phyloP scores from a whole-genome alignment of 2,797 vertebrate genomes.

The Champsocephalus esox region DNA sequence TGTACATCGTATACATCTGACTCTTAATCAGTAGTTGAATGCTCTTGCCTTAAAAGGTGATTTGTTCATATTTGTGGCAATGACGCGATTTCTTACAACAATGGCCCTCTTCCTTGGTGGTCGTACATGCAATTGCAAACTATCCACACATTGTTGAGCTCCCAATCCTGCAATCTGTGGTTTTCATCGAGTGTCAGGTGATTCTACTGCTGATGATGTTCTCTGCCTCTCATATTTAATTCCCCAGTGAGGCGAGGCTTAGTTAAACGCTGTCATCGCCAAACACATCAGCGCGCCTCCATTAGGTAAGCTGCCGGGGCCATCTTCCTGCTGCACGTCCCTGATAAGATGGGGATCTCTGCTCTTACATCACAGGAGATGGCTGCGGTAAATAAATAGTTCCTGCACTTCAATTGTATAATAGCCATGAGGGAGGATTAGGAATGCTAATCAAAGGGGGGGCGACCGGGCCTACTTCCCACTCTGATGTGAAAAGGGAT shows the following conservation, averaged over 20 bases:
- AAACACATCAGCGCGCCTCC: constrained; percentile 67
- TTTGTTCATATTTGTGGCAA: neutral
- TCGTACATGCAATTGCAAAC: neutral
- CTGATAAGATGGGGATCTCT: constrained; percentile 76
- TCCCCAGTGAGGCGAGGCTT: constrained; percentile 46
- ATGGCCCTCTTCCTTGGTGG: constrained; percentile 4
- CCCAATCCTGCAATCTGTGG: constrained; percentile 9
- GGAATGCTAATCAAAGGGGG: constrained; percentile 60
- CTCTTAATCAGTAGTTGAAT: neutral
- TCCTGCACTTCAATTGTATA: constrained; percentile 66
- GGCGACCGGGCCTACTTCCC: constrained; percentile 32
- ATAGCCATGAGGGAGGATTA: constrained; percentile 60
- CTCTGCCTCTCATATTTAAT: constrained; percentile 30
- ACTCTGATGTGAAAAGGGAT: constrained; percentile 28
- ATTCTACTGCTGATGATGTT: constrained; percentile 14
- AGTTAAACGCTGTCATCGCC: constrained; percentile 58
- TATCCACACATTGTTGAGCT: constrained; percentile 5
- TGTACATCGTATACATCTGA: neutral
- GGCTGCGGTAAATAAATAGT: constrained; percentile 71
- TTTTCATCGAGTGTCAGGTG: constrained; percentile 42
- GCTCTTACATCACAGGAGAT: constrained; percentile 63
- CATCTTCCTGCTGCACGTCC: constrained; percentile 70
- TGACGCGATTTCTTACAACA: neutral
- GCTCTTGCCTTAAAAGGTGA: neutral
- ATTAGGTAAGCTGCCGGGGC: constrained; percentile 67